Conservation (phyloP, 2,888 invertebrate genomes). For the Sminthurinus aureus region DNA sequence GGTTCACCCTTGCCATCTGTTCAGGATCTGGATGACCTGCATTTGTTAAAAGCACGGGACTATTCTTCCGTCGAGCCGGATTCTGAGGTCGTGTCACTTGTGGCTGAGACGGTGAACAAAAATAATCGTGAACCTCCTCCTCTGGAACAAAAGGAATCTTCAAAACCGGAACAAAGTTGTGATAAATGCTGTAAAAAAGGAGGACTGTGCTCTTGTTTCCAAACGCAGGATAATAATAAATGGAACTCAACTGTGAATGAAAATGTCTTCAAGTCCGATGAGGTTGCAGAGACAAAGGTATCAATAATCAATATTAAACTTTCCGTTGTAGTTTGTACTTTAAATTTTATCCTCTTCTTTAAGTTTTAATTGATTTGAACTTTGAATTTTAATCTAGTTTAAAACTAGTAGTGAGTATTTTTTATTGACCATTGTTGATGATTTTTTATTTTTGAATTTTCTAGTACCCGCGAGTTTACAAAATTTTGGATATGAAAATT, state of each 20-base stretch:
- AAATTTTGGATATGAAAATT: constrained; percentile 46
- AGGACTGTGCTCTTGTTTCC: no score
- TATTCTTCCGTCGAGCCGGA: no score
- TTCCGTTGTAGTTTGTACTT: background rate
- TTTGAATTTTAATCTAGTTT: background rate
- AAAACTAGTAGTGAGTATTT: background rate
- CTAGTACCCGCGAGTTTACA: constrained; percentile 13
- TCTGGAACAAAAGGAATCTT: no score
- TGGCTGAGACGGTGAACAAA: no score
- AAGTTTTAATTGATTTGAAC: background rate
- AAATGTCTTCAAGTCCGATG: constrained; percentile 29
- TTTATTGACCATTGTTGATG: background rate
- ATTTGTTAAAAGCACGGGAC: no score
- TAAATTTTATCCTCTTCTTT: background rate
- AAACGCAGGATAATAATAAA: no score
- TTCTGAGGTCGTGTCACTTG: no score
- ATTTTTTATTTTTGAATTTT: background rate
- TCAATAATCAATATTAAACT: background rate
- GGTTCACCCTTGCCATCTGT: no score
- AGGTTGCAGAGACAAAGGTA: constrained; percentile 30
- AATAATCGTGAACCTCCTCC: no score
- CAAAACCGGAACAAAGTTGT: no score
- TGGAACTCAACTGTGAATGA: constrained; percentile 15
- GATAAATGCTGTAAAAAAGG: no score
- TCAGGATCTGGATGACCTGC: no score